Evolutionary conservation across 2,113 vertebrate genomes (phyloP), one percentile per base, ranked within the genome.

Genomic region (Clarias macrocephalus): DNA sequence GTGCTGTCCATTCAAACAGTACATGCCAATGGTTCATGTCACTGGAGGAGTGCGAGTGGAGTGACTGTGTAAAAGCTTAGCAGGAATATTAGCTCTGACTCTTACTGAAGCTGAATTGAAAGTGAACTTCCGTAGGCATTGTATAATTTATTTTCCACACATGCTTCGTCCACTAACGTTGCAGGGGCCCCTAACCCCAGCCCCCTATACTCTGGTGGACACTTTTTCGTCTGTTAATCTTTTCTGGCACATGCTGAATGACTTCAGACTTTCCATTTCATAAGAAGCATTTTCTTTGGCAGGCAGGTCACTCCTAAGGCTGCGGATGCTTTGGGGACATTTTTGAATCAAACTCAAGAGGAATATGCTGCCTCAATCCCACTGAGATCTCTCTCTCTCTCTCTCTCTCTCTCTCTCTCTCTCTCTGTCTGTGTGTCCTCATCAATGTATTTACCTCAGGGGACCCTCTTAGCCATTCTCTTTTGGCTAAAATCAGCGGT

Each of bases 241-340:
- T 87, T 88, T 90, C 92, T 93, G 91, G 89, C 87, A 92, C 87
- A 92, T 90, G 72, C 88, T 94, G 89, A 94, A 94, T 91, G 93
- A 91, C 90, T 94, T 97, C 94, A 96, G 93, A 95, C 94, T 96
- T 96, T 96, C 95, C 93, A 95, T 94, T 96, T 96, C 93, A 95
- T 91, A 90, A 93, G 90, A 90, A 2, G 88, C 90, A 90, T 95
- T 96, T 94, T 94, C 89, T 92, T 94, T 96, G 95, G 95, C 94
- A 93, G 89, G 84, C 83, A 23, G 89, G 84, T 88, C 83, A 83
- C 56, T 79, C 89, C 84, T 52, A 91, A 93, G 93, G 92, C 93
- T 94, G 91, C 93, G 91, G 93, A 94, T 92, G 88, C 92, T 93
- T 92, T 90, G 91, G 91, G 91, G 93, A 94, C 91, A 94, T 93